Base-by-base conservation (phyloP, 2,888 invertebrate species). In the Bimastos eiseni region DNA sequence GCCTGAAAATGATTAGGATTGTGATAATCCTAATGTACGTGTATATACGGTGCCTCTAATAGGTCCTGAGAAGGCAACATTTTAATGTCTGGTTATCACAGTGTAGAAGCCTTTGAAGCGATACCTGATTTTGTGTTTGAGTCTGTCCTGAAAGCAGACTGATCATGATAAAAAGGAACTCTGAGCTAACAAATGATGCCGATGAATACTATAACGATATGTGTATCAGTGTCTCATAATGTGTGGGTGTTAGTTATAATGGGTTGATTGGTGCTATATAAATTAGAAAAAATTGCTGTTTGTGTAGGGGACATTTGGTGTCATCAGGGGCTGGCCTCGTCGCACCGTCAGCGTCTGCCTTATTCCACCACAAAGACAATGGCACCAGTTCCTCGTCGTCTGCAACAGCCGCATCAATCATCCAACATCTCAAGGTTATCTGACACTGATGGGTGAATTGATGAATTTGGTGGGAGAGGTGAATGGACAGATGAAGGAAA, bases 401-500 rank as follows among this genome's bases (percentile, higher is more conserved):
- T 34, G 21, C 86, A 36, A 33, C 36, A 86, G 86, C 37, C 8
- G 34, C 86, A 36, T 86, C 86, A 33, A 86, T 86, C 86, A 37
- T 86, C 37, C 86, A 86, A 34, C 86, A 86, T 86, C 86, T 86
- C 86, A 86, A 86, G 86, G 86, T 86, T 34, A 86, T 34, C 37
- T 86, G 36, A 19, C 34, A 86, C n/a, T 86, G 24, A 21, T 86
- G 49, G 11, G 24, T 49, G n/a, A 4, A n/a, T n/a, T 30, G 70
- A 8, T n/a, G 70, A n/a, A n/a, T n/a, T n/a, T n/a, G 70, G 13
- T 41, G 30, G 70, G 70, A 6, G 6, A 11, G 70, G 8, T 30
- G 70, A 4, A 11, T 70, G 70, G 70, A 21, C 21, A 21, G 24
- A 49, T n/a, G 21, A 49, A 3, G 15, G 24, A 24, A 21, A 24